Percentiles rank a stretch among this genome's conserved stretches.
These are phyloP conservation scores for Sorex fumeus DNA, from an alignment of 2,113 vertebrate genomes.

Conservation along the genomic window DNA sequence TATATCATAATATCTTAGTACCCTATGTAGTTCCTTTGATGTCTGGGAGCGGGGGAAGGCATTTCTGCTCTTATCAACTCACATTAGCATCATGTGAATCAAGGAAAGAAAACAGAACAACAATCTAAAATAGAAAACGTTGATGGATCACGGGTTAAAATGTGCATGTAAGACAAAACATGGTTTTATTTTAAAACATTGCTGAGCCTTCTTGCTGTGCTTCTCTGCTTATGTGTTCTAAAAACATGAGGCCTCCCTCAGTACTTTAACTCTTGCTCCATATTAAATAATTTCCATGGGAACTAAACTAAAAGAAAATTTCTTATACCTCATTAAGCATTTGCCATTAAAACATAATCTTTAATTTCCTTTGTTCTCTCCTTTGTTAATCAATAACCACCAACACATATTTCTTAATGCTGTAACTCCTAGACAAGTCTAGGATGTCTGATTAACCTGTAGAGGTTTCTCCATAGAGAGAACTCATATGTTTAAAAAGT, in stretches of 20 bases:
- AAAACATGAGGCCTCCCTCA: background rate
- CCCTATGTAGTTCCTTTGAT: constrained; percentile 35
- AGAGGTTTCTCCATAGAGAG: background rate
- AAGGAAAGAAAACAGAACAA: constrained; percentile 22
- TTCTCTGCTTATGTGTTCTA: background rate
- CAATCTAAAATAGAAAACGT: too few species aligned
- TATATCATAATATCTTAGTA: constrained; percentile 8
- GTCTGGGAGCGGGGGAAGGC: background rate
- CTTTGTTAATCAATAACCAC: constrained; percentile 50
- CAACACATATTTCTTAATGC: constrained; percentile 55
- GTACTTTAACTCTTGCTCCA: background rate
- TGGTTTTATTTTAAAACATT: background rate
- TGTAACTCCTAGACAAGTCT: constrained; percentile 14
- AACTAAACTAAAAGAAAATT: constrained; percentile 45
- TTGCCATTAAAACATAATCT: constrained; percentile 35
- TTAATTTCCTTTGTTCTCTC: constrained; percentile 55
- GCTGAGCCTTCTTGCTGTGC: background rate
- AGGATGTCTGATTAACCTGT: background rate
- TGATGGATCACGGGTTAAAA: background rate
- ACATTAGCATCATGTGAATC: background rate
- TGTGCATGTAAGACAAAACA: background rate
- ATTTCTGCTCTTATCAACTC: background rate
- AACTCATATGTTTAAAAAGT: constrained; percentile 20
- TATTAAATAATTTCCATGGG: constrained; percentile 66
- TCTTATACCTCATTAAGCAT: constrained; percentile 58